These are phyloP conservation scores for Thelaira solivaga DNA, from an alignment of 2,888 invertebrate genomes.

Conservation along the genomic window DNA sequence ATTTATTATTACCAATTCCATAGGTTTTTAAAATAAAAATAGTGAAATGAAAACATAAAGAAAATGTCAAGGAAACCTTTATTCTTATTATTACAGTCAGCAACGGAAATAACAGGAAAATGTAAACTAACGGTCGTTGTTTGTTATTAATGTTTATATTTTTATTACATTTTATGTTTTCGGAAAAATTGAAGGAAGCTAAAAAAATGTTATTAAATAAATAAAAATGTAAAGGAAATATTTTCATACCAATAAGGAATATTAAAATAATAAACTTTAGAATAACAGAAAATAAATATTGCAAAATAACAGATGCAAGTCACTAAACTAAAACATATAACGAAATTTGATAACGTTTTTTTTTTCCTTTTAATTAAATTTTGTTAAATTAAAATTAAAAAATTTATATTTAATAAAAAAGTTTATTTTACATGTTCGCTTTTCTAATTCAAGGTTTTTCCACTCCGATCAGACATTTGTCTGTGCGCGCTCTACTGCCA, in stretches of 20 bases:
- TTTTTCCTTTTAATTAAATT: no score
- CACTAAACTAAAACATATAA: no score
- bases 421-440: no score
- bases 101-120: constrained; percentile 49
- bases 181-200: background rate
- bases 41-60: background rate
- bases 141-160: background rate
- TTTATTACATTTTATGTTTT: constrained; percentile 10
- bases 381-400: no score
- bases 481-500: constrained; percentile 90
- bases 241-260: background rate
- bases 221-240: background rate
- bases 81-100: background rate
- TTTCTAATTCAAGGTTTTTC: constrained; percentile 83
- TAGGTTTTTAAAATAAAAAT: constrained; percentile 1
- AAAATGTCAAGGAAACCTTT: constrained; percentile 6
- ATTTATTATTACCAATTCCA: constrained; percentile 7
- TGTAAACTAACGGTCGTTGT: constrained; percentile 45
- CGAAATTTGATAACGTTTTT: no score
- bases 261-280: background rate
- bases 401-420: no score
- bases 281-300: no score
- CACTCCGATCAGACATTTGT: constrained; percentile 89
- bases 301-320: no score
- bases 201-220: background rate